phyloP scores from a whole-genome alignment of 2,888 invertebrate species.

The Coleophora flavipennella region DNA sequence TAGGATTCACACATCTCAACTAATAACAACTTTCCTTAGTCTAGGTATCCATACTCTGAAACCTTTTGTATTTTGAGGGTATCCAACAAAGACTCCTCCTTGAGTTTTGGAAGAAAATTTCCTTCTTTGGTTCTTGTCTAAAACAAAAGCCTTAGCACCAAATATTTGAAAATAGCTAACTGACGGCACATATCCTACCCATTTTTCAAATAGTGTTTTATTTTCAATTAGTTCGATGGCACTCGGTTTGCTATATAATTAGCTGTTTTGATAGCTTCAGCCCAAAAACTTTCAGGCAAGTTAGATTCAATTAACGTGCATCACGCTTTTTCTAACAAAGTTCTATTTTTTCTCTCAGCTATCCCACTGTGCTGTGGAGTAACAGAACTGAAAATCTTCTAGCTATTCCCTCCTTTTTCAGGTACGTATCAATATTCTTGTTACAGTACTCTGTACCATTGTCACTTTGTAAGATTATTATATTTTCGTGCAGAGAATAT shows the following conservation, averaged over 20 bases:
- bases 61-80: not conserved
- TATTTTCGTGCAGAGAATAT: conserved; percentile 1
- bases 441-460: conserved; percentile 4
- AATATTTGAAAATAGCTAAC: too few species aligned
- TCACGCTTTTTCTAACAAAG: conserved; percentile 1
- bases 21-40: not conserved
- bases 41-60: not conserved
- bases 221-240: not conserved
- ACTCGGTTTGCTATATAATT: not conserved
- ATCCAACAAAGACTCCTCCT: not conserved
- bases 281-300: not conserved
- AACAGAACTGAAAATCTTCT: not conserved
- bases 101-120: not conserved
- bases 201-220: not conserved
- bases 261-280: not conserved
- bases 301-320: conserved; percentile 1
- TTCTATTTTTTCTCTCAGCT: conserved; percentile 5
- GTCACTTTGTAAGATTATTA: conserved; percentile 6
- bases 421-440: not conserved
- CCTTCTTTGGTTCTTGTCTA: not conserved
- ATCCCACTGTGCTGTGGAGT: conserved; percentile 9
- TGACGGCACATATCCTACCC: not conserved
- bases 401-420: not conserved
- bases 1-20: not conserved
- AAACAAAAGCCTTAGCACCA: too few species aligned